Evolutionary conservation across 2,113 vertebrate species (phyloP).

Genomic region (Calidris pugnax): DNA sequence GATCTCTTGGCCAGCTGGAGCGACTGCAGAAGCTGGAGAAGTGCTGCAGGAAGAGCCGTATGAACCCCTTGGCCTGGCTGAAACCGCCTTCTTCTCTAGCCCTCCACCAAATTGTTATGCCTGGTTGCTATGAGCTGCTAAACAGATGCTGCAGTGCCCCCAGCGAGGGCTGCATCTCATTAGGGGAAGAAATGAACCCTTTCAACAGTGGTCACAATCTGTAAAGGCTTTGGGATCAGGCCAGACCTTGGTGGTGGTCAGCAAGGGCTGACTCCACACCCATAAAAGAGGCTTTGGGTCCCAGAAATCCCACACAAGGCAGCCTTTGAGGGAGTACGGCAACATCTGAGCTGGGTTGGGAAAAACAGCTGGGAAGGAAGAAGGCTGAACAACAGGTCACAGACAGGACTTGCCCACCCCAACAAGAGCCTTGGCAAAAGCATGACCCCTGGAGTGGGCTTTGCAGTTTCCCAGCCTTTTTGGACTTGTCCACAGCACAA

Average conservation of each 20-base stretch:
- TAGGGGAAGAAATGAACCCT: conserved; percentile 55
- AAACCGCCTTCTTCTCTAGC: neutral
- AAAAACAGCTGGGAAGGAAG: neutral
- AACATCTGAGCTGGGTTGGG: neutral
- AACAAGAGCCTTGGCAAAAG: neutral
- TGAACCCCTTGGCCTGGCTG: neutral
- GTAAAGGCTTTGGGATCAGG: conserved; percentile 25
- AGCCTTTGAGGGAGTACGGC: neutral
- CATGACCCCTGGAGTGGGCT: fast-evolving
- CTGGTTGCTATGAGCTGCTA: neutral
- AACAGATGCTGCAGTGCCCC: conserved; percentile 35
- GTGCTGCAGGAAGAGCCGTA: neutral
- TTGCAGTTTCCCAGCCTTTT: neutral
- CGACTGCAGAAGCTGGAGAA: neutral
- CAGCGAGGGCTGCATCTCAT: conserved; percentile 41
- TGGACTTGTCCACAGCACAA: neutral
- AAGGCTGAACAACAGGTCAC: neutral
- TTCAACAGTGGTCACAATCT: conserved; percentile 22
- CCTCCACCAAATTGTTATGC: neutral
- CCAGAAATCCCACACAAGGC: neutral
- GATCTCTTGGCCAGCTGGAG: neutral
- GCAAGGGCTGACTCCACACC: neutral
- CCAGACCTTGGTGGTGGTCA: conserved; percentile 33
- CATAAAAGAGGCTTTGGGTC: neutral
- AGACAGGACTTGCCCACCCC: neutral